phyloP scores from a whole-genome alignment of 2,888 invertebrate species.

The Eristalis intricaria region DNA sequence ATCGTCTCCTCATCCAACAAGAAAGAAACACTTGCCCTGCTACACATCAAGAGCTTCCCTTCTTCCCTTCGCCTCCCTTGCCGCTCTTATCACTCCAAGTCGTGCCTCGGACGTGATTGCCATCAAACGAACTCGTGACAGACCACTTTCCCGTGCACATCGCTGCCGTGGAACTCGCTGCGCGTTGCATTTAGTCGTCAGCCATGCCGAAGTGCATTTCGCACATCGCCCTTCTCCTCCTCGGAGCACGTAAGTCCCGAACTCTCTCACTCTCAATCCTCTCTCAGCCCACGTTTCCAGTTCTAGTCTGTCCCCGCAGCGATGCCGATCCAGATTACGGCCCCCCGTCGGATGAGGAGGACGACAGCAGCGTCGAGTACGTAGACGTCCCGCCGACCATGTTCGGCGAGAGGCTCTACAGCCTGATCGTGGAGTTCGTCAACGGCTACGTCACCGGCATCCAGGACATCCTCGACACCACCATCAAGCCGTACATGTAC shows the following conservation, averaged over 20 bases:
- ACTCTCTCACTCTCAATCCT: background rate
- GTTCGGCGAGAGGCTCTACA: background rate
- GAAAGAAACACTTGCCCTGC: too few species aligned
- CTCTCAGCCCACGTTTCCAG: background rate
- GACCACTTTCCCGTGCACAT: background rate
- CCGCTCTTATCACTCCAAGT: background rate
- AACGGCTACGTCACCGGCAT: background rate
- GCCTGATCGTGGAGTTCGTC: background rate
- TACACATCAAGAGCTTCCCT: too few species aligned
- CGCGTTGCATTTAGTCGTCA: background rate
- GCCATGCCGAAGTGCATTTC: background rate
- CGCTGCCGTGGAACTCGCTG: background rate
- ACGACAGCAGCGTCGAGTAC: background rate
- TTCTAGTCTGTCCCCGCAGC: background rate
- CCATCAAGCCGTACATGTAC: background rate
- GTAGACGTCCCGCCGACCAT: background rate
- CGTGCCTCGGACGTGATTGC: background rate
- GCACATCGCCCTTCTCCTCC: background rate
- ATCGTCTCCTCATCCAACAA: background rate
- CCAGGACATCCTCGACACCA: background rate
- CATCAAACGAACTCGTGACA: slow-evolving; percentile 3
- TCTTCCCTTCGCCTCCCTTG: background rate
- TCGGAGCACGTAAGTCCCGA: background rate
- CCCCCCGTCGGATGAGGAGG: background rate
- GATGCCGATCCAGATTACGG: background rate